Percentiles rank a stretch among this genome's conserved stretches.
Evolutionary conservation across 2,113 vertebrate genomes (phyloP).

Genomic region (Malurus cyaneus): DNA sequence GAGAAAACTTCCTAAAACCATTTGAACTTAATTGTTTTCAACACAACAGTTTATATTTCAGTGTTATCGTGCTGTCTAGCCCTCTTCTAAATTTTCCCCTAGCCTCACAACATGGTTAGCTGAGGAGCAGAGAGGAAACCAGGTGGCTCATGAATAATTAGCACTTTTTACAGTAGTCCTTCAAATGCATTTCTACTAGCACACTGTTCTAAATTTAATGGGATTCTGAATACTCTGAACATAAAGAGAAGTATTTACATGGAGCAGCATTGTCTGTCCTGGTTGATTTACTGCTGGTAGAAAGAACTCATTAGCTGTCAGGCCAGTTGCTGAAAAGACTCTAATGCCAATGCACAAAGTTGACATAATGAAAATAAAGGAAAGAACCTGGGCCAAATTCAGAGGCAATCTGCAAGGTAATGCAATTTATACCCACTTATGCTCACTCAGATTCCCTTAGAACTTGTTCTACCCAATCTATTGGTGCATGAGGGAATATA

Average conservation of each 20-base stretch:
- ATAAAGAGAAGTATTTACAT: neutral
- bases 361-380: slow-evolving; percentile 66
- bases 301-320: neutral
- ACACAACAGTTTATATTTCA: neutral
- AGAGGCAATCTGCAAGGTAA: slow-evolving; percentile 54
- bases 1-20: neutral
- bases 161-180: neutral
- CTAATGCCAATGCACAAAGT: slow-evolving; percentile 14
- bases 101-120: neutral
- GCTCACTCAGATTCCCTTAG: slow-evolving; percentile 37
- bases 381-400: slow-evolving; percentile 59
- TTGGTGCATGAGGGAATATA: slow-evolving; percentile 28
- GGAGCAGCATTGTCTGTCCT: neutral
- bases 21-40: neutral
- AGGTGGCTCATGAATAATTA: slow-evolving; percentile 44
- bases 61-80: neutral
- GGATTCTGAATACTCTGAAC: neutral
- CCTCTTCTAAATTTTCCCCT: neutral
- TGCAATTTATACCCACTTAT: slow-evolving; percentile 58
- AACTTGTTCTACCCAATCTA: slow-evolving; percentile 32
- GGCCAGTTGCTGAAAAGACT: neutral
- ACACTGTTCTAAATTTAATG: slow-evolving; percentile 11
- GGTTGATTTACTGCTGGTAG: slow-evolving; percentile 16
- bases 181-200: neutral
- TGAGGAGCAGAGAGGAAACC: neutral